Evolutionary conservation across 1,140 invertebrate genomes (phyloP), one percentile per base, ranked within the genome.

Genomic region (Caenorhabditis remanei): DNA sequence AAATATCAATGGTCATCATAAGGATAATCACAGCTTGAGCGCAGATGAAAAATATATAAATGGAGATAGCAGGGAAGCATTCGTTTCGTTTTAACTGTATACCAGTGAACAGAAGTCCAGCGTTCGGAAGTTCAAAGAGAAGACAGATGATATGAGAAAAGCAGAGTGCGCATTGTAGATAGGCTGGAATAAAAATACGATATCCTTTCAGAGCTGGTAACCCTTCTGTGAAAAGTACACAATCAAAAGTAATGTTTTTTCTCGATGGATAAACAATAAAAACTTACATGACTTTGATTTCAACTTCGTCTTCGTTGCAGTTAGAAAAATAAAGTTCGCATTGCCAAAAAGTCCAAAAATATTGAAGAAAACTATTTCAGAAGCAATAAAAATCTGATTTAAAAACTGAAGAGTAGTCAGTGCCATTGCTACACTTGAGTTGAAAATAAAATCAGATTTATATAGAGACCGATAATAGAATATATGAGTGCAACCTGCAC

Each of bases 341-440:
- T 84, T 84, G 5, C 83, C 83, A 65, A 84, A 84, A 6, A 61
- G 13, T 84, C 83, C 83, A 13, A 84, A 43, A 46, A 61, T 61
- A 41, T 84, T 84, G n/a, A 84, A 84, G 9, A 65, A 84, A 2
- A 84, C 41, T 24, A 84, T 61, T 24, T 63, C 83, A 58, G 55
- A 84, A 8, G 58, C 58, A 16, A 84, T 84, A 13, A 84, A 61
- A 50, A 79, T 79, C 14, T 79, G 71, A 53, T 79, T 79, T 8
- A 79, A 13, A 43, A 79, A 50, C 46, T 79, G 40, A 0, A 79
- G 9, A 14, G 46, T 79, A 21, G 71, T 14, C 71, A 79, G 5
- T 19, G 40, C 19, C 71, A 79, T 79, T 2, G 46, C 61, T 46
- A 11, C 6, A 71, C 61, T n/a, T 1, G 19, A 24, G 41, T 32